Base-by-base conservation (phyloP, 2,797 vertebrate genomes). In the Rhinatrema bivittatum region DNA sequence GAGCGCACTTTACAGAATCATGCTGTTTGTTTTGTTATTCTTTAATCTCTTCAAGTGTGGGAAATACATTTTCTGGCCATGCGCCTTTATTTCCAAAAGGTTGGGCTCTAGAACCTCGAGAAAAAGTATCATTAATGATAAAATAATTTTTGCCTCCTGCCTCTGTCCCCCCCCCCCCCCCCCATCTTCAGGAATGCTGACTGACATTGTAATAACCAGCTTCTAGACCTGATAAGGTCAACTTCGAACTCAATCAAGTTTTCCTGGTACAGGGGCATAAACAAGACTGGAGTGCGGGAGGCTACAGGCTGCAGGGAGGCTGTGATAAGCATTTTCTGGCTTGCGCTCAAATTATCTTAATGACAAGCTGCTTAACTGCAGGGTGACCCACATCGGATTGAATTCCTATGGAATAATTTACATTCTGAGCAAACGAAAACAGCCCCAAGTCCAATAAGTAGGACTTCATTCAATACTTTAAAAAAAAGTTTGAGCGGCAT, bases 241-340 rank as follows among this genome's bases (percentile, higher is more conserved):
- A 81, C 83, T 78, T 76, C 74, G 68, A 87, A 86, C 85, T 70
- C 79, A 85, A 86, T 88, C 72, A 76, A 74, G 55, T 73, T 70
- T 60, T 61, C 53, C 71, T 59, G 67, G 65, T 52, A 51, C 59
- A 45, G 79, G 79, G n/a, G 60, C 78, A 82, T 85, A 86, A 86
- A 82, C 70, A 85, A 74, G 72, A 68, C 29, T 61, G 31, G 12
- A 3, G 2, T 1, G 7, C 22, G 13, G 15, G 36, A 50, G 28
- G 24, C 11, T 32, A 26, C 60, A 35, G 44, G 62, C 60, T 70
- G 55, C 32, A 46, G 41, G 75, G 45, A 14, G 15, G 39, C 22
- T 21, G 34, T 59, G 74, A 72, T 75, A 75, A 78, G 55, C 36
- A 61, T 72, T 70, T 61, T 21, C 48, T 32, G 29, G 32, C 35